Evolutionary conservation across 1,140 invertebrate genomes (phyloP), one percentile per base, ranked within the genome.

Genomic region (Arion vulgaris): DNA sequence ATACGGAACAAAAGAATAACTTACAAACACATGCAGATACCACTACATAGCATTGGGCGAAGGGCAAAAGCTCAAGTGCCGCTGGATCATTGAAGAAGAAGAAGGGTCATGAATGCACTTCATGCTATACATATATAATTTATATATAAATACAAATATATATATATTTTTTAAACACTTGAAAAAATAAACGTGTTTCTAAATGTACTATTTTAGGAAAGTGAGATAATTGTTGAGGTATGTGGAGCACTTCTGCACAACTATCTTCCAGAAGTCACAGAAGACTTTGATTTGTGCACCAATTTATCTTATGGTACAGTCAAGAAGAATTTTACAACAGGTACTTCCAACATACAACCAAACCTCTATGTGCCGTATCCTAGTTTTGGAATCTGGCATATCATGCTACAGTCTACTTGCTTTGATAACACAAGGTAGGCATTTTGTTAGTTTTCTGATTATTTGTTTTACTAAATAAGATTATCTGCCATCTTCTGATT

Each of bases 311-410:
- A 32, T 34, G 41, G 28, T 23, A 7, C n/a, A n/a, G 28, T 71
- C 26, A 34, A 71, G 11, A n/a, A 28, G 1, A 71, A 28, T 32
- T 53, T 71, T 1, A 51, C 41, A 4, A n/a, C n/a, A 15, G 38
- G 34, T 13, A 71, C 23, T n/a, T n/a, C n/a, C n/a, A 7, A 23
- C 7, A 15, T 4, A 15, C 26, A 80, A 39, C n/a, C 45, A 11
- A 51, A 1, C 36, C 39, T 84, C 17, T 87, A 88, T 57, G 84
- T 89, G 0, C 88, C 88, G 19, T 89, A 88, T 62, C 88, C 88
- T 13, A 85, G 84, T 45, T 81, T 62, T 41, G 88, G 87, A 0
- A 73, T 91, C n/a, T 97, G 96, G 96, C 96, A 95, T 81, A 75
- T 92, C 13, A 87, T 88, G n/a, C 78, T 91, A 11, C 83, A 88